Evolutionary conservation across 1,140 invertebrate genomes (phyloP), one percentile per base, ranked within the genome.

Genomic region (Drosophila sproati): DNA sequence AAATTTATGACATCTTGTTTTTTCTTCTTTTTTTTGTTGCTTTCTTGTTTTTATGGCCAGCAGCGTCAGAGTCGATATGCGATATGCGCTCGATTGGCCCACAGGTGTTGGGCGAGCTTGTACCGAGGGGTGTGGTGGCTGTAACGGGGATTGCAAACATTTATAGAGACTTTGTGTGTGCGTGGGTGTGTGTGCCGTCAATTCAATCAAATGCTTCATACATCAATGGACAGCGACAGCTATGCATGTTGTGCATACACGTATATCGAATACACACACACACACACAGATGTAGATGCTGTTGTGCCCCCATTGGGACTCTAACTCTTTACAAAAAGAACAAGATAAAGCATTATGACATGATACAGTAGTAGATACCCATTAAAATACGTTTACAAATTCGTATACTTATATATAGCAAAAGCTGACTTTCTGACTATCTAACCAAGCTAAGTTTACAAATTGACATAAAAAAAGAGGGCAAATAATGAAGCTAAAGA

Each of bases 141-240:
- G 60, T 29, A 7, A 1, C 3, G 28, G 5, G 29, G 37, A n/a
- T 20, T 20, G 20, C 20, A 4, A 10, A 43, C 3, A 8, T n/a
- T 1, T 50, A 50, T 50, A 32, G 20, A 31, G 47, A 29, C 29
- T 35, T 29, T 29, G 28, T 5, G 48, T 48, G 57, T 61, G 69
- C 43, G 32, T 71, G 32, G 57, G 31, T 29, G 39, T 51, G 70
- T 59, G 29, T 45, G 37, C 83, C 89, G 85, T 89, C 85, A 89
- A 89, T 89, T 90, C 85, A 89, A 89, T 89, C 86, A 90, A 89
- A 90, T 80, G 80, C 83, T 89, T 89, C 85, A 89, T 89, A 89
- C 80, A 89, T 89, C 85, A 89, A 82, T 78, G 85, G 85, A 68
- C 80, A 88, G 64, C 72, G 56, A 59, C 57, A 68, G 57, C 45